A percentile compares a stretch with the other conserved stretches of the same genome.
phyloP scores from a whole-genome alignment of 1,140 invertebrate species.

The Drosophila fuyamai region DNA sequence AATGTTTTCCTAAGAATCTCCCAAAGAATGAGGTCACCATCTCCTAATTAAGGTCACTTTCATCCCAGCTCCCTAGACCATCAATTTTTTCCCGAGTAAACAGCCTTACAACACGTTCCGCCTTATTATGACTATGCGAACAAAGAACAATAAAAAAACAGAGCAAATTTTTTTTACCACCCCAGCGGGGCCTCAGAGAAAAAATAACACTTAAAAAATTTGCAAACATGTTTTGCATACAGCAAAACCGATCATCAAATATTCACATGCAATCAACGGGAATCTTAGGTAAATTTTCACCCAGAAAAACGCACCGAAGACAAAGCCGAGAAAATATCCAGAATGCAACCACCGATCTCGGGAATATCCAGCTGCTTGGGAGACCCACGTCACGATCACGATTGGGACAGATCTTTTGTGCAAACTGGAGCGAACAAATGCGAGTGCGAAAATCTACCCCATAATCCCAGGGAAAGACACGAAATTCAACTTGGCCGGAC shows the following conservation, averaged over 20 bases:
- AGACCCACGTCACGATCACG: conserved; percentile 48
- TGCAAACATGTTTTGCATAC: conserved; percentile 82
- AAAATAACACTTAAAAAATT: conserved; percentile 73
- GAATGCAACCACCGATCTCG: conserved; percentile 47
- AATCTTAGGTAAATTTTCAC: conserved; percentile 32
- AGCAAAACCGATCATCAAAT: conserved; percentile 71
- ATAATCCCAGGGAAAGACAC: conserved; percentile 60
- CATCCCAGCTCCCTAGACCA: conserved; percentile 18
- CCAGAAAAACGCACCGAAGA: conserved; percentile 27
- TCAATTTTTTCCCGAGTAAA: conserved; percentile 15
- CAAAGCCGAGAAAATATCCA: conserved; percentile 29
- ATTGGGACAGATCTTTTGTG: conserved; percentile 53
- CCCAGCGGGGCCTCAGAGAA: conserved; percentile 23
- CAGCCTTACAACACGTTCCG: conserved; percentile 58
- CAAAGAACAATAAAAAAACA: conserved; percentile 54
- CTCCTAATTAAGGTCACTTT: conserved; percentile 60
- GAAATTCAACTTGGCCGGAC: conserved; percentile 48
- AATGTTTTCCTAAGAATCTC: conserved; percentile 7
- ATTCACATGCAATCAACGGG: conserved; percentile 52
- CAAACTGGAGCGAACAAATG: conserved; percentile 47
- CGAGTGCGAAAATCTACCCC: conserved; percentile 79
- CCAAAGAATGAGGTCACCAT: conserved; percentile 47
- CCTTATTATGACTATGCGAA: conserved; percentile 74
- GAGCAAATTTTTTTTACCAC: conserved; percentile 41
- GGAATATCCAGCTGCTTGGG: conserved; percentile 62